These are phyloP conservation scores for Cyaniris semiargus DNA, from an alignment of 2,888 invertebrate species.

Conservation along the genomic window DNA sequence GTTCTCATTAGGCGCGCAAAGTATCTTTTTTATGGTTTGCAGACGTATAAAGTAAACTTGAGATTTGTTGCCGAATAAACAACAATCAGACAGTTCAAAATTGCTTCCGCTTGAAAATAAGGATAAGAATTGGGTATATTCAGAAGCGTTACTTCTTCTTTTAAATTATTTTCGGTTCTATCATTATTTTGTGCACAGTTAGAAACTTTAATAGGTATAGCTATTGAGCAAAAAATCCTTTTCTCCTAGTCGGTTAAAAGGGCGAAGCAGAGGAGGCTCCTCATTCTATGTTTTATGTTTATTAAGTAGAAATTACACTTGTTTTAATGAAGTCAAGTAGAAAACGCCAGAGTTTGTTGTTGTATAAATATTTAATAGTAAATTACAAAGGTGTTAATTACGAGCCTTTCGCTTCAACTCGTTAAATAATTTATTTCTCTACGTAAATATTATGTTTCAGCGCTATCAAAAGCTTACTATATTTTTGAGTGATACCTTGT, in stretches of 20 bases:
- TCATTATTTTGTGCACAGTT: too few relatives aligned
- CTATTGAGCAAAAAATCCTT: neutral
- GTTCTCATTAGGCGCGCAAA: constrained; percentile 7
- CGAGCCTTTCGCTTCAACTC: neutral
- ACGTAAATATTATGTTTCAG: neutral
- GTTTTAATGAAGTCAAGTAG: neutral
- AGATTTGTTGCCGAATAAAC: neutral
- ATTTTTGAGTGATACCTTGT: neutral
- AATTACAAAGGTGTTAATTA: constrained; percentile 10
- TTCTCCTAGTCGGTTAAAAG: neutral
- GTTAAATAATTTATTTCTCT: neutral
- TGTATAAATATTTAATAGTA: neutral
- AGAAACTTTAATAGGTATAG: too few relatives aligned
- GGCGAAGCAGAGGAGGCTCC: neutral
- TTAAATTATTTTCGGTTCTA: too few relatives aligned
- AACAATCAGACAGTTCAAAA: neutral
- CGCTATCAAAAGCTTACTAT: neutral
- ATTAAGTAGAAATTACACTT: neutral
- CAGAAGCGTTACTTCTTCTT: too few relatives aligned
- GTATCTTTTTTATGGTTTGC: constrained; percentile 7
- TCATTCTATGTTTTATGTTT: neutral
- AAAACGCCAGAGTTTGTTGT: neutral
- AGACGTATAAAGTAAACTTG: neutral
- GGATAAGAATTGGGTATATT: too few relatives aligned
- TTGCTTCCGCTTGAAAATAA: neutral